Base-by-base conservation (phyloP, 2,797 vertebrate species). In the Anas acuta region DNA sequence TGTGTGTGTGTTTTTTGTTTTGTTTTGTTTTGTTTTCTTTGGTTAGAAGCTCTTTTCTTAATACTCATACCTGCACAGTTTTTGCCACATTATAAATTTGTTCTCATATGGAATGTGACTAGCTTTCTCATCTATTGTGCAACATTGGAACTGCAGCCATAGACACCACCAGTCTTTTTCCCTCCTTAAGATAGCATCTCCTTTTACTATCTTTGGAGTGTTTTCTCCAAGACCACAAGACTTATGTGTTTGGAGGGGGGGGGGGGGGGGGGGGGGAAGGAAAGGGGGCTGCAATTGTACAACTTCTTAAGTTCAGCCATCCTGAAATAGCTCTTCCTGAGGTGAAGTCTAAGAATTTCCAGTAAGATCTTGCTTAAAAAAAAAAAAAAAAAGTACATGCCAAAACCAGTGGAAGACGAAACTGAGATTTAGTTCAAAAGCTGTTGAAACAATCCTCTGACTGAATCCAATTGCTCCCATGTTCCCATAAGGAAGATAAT, bases 291-390 rank as follows among this genome's bases (percentile, higher is more conserved):
- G 47, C 69, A 89, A 73, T 45, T 5, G 0, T 41, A 4, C 58
- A 70, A 58, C 7, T n/a, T 76, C 70, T 85, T 58, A 30, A 57
- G 7, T 66, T 22, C 26, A 70, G 14, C 18, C 33, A 43, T 79
- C 26, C 47, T 90, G 87, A 85, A 79, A 76, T 82, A 84, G 11
- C 30, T 37, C 37, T 73, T 84, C 26, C 60, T 87, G 51, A 84
- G 47, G 21, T 43, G 47, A 89, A 67, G 37, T 87, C 9, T 94
- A 35, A 92, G 72, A 93, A 91, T 95, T 94, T 95, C 88, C 88
- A 81, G 32, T 80, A 37, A 37, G 7, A 49, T 72, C 53, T 79
- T 93, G 62, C 69, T 76, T 26, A 70, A 53, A 53, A 53, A 25
- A 70, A 53, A 53, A 53, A 25, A 47, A 47, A 47, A 75, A 58